Conservation (phyloP, 92 coral and sea anemone species). For the Epizoanthus illoricatus region DNA sequence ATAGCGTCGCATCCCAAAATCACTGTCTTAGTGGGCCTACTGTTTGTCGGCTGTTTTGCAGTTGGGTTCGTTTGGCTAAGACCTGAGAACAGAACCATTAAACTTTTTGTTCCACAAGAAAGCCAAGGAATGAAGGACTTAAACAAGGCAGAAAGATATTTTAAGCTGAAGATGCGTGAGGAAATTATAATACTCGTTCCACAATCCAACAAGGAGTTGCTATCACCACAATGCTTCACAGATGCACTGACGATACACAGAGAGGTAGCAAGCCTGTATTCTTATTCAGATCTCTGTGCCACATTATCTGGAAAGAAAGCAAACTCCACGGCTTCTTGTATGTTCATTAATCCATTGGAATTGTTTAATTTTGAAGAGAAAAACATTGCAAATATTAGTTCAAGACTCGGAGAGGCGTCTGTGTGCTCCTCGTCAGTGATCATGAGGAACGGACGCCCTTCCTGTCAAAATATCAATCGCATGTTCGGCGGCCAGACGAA, state of each 20-base stretch:
- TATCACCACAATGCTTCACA: constrained; percentile 46
- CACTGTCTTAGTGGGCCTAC: constrained; percentile 50
- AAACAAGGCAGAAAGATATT: constrained; percentile 63
- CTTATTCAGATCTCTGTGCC: constrained; percentile 59
- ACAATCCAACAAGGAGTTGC: constrained; percentile 37
- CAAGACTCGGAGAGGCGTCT: constrained; percentile 46
- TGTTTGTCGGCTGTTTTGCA: constrained; percentile 65
- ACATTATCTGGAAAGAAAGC: constrained; percentile 39
- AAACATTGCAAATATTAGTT: constrained; percentile 41
- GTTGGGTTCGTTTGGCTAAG: constrained; percentile 77
- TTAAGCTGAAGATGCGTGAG: constrained; percentile 57
- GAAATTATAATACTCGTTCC: constrained; percentile 62
- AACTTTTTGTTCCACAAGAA: constrained; percentile 81
- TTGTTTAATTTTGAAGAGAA: constrained; percentile 54
- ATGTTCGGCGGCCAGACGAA: constrained; percentile 52
- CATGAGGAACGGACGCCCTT: constrained; percentile 68
- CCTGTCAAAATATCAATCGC: constrained; percentile 41
- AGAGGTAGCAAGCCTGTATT: constrained; percentile 42
- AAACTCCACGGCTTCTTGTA: constrained; percentile 36
- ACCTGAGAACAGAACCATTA: constrained; percentile 79
- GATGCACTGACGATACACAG: constrained; percentile 52
- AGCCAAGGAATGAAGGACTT: constrained; percentile 77
- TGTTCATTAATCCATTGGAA: constrained; percentile 59
- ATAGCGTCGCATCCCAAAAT: constrained; percentile 61
- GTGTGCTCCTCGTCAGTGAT: constrained; percentile 1